Evolutionary conservation across 2,797 vertebrate genomes (phyloP).

Genomic region (Echiichthys vipera): DNA sequence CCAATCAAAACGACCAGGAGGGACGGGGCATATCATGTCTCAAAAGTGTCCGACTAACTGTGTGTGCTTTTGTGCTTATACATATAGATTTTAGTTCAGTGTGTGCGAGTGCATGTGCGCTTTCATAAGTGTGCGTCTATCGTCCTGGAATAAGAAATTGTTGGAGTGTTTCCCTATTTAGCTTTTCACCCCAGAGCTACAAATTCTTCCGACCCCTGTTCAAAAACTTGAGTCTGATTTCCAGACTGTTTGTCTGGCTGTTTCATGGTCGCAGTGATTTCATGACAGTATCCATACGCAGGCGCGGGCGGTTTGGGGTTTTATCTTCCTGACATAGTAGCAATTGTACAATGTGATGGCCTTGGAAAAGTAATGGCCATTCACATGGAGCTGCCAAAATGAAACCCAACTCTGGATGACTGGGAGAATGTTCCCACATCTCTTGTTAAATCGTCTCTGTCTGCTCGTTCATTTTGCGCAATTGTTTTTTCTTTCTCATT

Average conservation of each 20-base stretch:
- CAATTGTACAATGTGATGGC: conserved; percentile 71
- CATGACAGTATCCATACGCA: conserved; percentile 71
- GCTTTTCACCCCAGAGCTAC: conserved; percentile 23
- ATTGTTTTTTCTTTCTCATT: conserved; percentile 39
- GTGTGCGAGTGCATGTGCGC: background rate
- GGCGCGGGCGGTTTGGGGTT: conserved; percentile 63
- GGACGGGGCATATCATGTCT: conserved; percentile 57
- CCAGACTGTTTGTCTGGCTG: conserved; percentile 67
- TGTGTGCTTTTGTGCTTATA: conserved; percentile 10
- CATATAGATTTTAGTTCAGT: background rate
- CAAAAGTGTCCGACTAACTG: conserved; percentile 22
- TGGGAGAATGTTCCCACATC: conserved; percentile 74
- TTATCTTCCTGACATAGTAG: conserved; percentile 77
- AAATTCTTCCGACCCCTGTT: conserved; percentile 37
- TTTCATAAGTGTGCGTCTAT: background rate
- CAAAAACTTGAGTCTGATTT: conserved; percentile 52
- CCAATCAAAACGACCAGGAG: conserved; percentile 64
- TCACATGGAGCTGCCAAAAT: conserved; percentile 69
- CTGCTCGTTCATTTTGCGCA: conserved; percentile 70
- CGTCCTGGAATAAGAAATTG: conserved; percentile 19
- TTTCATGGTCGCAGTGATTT: conserved; percentile 67
- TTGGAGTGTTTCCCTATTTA: conserved; percentile 40
- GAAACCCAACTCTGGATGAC: conserved; percentile 73
- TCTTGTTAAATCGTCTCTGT: conserved; percentile 77
- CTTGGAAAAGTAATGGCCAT: conserved; percentile 75